phyloP scores from a whole-genome alignment of 2,113 vertebrate genomes.

The Heterotilapia buettikoferi region DNA sequence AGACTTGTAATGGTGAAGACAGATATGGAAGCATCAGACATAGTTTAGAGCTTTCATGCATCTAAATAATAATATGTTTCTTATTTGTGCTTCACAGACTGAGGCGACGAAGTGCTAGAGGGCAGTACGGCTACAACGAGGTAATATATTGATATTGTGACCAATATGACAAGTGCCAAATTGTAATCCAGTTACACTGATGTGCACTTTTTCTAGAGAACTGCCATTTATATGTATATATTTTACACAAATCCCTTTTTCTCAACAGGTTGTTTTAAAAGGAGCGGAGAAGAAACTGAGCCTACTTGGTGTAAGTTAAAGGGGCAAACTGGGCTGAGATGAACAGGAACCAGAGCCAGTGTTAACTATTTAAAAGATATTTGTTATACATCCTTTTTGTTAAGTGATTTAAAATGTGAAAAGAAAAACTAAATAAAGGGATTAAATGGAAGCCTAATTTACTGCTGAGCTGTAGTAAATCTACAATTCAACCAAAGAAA shows the following conservation, averaged over 20 bases:
- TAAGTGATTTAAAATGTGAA: not conserved
- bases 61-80: not conserved
- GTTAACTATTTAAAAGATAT: not conserved
- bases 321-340: not conserved
- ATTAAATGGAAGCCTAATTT: not conserved
- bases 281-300: slow-evolving; percentile 72
- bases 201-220: not conserved
- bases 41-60: not conserved
- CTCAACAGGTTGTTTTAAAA: slow-evolving; percentile 71
- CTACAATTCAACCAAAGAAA: not conserved
- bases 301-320: slow-evolving; percentile 73
- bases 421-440: not conserved
- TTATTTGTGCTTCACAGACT: slow-evolving; percentile 50
- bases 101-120: slow-evolving; percentile 59
- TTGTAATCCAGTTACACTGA: not conserved
- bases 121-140: slow-evolving; percentile 73
- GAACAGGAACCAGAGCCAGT: not conserved
- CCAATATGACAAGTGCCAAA: not conserved
- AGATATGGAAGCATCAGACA: not conserved
- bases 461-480: not conserved
- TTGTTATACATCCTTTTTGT: not conserved
- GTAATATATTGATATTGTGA: slow-evolving; percentile 23
- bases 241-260: not conserved
- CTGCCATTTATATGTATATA: not conserved
- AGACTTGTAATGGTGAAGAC: slow-evolving; percentile 8